phyloP scores from a whole-genome alignment of 2,888 invertebrate genomes.

The Ormyrus labotus region DNA sequence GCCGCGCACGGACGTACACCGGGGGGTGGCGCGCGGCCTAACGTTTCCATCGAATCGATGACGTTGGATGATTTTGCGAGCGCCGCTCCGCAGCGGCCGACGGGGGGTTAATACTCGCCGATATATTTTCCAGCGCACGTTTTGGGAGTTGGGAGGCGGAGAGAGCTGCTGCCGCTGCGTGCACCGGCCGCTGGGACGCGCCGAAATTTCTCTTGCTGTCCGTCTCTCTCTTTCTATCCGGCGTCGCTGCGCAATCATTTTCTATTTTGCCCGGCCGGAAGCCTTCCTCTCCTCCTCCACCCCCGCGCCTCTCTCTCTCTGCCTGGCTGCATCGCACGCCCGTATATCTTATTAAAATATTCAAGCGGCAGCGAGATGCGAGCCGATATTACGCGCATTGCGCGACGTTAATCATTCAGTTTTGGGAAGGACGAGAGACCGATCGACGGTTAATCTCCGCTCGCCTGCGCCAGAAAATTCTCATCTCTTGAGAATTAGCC shows the following conservation, averaged over 20 bases:
- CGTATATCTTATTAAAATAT: slow-evolving; percentile 57
- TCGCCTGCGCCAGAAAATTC: too few species aligned
- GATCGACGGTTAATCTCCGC: too few species aligned
- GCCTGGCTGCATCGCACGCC: slow-evolving; percentile 5
- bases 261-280: slow-evolving; percentile 51
- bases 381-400: background rate
- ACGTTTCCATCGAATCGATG: slow-evolving; percentile 68
- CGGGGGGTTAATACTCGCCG: slow-evolving; percentile 63
- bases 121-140: slow-evolving; percentile 55
- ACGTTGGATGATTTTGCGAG: slow-evolving; percentile 72
- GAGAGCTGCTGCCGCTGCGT: background rate
- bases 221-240: slow-evolving; percentile 28
- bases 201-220: slow-evolving; percentile 47
- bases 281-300: background rate
- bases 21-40: slow-evolving; percentile 56
- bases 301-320: too few species aligned
- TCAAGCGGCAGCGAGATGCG: slow-evolving; percentile 34
- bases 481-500: slow-evolving; percentile 19
- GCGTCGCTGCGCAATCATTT: slow-evolving; percentile 49
- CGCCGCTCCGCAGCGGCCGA: slow-evolving; percentile 49
- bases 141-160: slow-evolving; percentile 48
- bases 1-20: too few species aligned
- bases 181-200: slow-evolving; percentile 41
- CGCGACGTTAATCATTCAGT: slow-evolving; percentile 41
- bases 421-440: background rate